Conservation (phyloP, 2,797 vertebrate genomes). For the Chrysocyon brachyurus region DNA sequence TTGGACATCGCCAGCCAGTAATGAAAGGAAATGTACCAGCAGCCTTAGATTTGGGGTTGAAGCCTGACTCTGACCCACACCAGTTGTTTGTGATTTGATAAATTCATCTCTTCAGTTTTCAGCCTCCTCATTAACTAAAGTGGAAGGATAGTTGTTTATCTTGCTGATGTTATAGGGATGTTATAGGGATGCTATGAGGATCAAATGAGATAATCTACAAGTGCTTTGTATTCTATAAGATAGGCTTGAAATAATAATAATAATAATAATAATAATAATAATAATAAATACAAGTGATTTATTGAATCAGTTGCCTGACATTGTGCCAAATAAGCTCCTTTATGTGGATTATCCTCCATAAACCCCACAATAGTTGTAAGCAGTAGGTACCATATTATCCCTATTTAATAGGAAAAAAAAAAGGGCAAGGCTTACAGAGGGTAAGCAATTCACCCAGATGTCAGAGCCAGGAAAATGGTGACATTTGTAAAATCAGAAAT, state of each 20-base stretch:
- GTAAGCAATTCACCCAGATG: slow-evolving; percentile 22
- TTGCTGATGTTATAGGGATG: background rate
- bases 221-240: slow-evolving; percentile 42
- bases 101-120: slow-evolving; percentile 7
- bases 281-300: slow-evolving; percentile 13
- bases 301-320: background rate
- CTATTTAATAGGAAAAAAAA: slow-evolving; percentile 47
- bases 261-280: slow-evolving; percentile 67
- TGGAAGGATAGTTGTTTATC: background rate
- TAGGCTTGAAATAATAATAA: slow-evolving; percentile 50
- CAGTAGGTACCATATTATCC: slow-evolving; percentile 30
- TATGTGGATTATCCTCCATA: slow-evolving; percentile 55
- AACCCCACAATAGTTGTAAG: slow-evolving; percentile 27
- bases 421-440: slow-evolving; percentile 11
- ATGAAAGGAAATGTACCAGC: background rate
- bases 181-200: background rate
- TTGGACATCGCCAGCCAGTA: background rate
- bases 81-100: background rate
- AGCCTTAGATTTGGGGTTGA: background rate
- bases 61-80: background rate
- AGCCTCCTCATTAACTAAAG: slow-evolving; percentile 36
- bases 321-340: slow-evolving; percentile 45
- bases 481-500: slow-evolving; percentile 51
- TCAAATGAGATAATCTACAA: background rate
- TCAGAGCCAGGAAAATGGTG: background rate